Percentiles rank a stretch among this genome's conserved stretches.
These are phyloP conservation scores for Halictus quadricinctus DNA, from an alignment of 2,888 invertebrate species.

Conservation along the genomic window DNA sequence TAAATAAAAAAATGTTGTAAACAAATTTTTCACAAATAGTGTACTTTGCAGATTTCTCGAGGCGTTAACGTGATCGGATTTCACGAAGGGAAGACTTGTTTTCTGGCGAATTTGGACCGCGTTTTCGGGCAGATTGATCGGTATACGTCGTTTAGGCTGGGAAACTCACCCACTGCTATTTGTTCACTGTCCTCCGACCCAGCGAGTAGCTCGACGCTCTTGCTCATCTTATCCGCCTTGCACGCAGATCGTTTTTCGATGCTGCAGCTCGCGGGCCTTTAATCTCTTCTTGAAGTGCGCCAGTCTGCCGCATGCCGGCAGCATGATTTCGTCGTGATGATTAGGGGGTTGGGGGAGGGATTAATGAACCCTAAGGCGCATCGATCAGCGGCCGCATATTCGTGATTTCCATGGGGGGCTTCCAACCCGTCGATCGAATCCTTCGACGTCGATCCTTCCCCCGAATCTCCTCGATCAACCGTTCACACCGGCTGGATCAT, in stretches of 20 bases:
- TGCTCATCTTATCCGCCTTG: conserved; percentile 77
- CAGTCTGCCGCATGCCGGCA: conserved; percentile 71
- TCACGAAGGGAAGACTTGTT: no score
- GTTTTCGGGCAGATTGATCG: not conserved
- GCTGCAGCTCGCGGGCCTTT: conserved; percentile 68
- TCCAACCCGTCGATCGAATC: not conserved
- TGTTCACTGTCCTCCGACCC: conserved; percentile 79
- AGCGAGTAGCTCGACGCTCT: conserved; percentile 80
- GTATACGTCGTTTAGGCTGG: not conserved
- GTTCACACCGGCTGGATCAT: conserved; percentile 28
- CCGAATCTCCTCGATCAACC: conserved; percentile 20
- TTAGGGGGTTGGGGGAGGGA: conserved; percentile 27
- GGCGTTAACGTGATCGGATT: no score
- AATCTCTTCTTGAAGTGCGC: conserved; percentile 77
- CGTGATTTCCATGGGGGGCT: conserved; percentile 13
- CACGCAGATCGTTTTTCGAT: conserved; percentile 58
- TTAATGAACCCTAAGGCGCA: conserved; percentile 64
- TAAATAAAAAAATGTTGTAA: no score
- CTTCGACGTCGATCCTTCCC: conserved; percentile 12
- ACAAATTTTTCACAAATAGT: no score
- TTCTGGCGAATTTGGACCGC: not conserved
- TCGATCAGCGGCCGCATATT: conserved; percentile 60
- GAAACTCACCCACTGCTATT: conserved; percentile 70
- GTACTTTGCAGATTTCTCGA: no score
- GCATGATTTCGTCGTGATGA: conserved; percentile 71